Percentiles rank a stretch among this genome's conserved stretches.
These are phyloP conservation scores for Calliphora vomitoria DNA, from an alignment of 2,888 invertebrate species.

Conservation along the genomic window DNA sequence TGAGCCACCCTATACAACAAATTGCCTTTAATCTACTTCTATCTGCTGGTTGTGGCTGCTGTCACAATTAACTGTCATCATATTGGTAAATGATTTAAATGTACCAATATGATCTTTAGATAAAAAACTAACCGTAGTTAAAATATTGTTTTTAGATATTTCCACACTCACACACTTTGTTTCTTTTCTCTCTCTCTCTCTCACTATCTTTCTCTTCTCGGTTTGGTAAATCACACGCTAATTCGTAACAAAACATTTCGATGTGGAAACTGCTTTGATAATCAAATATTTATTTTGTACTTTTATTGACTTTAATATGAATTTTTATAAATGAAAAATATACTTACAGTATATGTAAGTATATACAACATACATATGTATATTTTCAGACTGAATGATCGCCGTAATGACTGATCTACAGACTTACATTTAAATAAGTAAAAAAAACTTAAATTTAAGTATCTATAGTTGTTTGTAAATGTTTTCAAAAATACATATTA, in stretches of 20 bases:
- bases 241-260: slow-evolving; percentile 54
- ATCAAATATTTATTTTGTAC: slow-evolving; percentile 59
- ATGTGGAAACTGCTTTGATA: slow-evolving; percentile 58
- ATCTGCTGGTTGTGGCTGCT: background rate
- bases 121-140: slow-evolving; percentile 11
- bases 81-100: background rate
- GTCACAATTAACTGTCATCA: slow-evolving; percentile 9
- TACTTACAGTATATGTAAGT: no score
- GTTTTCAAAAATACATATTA: background rate
- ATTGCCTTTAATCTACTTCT: background rate
- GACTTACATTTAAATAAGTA: background rate
- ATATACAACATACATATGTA: no score
- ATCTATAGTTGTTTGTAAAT: background rate
- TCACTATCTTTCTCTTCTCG: background rate
- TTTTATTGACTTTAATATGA: slow-evolving; percentile 28
- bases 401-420: background rate
- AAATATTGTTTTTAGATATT: background rate
- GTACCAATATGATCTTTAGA: background rate
- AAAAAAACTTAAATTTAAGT: background rate
- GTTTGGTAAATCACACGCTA: slow-evolving; percentile 56
- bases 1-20: no score
- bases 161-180: background rate
- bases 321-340: slow-evolving; percentile 5
- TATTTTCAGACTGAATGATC: background rate
- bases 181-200: background rate